Conservation (phyloP, 1,140 invertebrate genomes). For the Prorops nasuta region DNA sequence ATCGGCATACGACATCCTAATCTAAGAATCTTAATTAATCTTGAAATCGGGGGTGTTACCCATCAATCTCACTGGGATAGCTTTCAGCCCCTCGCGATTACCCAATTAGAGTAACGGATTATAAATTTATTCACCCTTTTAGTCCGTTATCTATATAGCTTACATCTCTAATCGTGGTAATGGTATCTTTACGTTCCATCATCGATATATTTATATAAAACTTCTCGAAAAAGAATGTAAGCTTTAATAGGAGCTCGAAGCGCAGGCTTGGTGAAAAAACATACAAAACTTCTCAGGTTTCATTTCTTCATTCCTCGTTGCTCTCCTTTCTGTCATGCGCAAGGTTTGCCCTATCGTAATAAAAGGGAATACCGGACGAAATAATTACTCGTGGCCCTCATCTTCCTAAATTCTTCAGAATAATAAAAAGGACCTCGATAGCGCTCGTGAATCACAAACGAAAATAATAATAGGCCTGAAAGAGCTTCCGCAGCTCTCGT, state of each 20-base stretch:
- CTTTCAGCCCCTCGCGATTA: background rate
- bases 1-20: constrained; percentile 31
- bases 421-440: constrained; percentile 14
- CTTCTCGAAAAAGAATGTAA: background rate
- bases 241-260: background rate
- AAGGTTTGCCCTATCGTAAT: too few relatives aligned
- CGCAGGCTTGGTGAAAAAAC: background rate
- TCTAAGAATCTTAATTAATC: constrained; percentile 38
- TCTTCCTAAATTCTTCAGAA: constrained; percentile 35
- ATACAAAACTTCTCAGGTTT: constrained; percentile 13
- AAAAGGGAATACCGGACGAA: constrained; percentile 30
- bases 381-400: constrained; percentile 39
- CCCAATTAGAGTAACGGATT: background rate
- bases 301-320: constrained; percentile 2
- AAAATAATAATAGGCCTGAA: constrained; percentile 42
- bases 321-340: background rate
- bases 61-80: background rate
- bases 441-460: constrained; percentile 16
- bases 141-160: too few relatives aligned
- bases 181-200: background rate
- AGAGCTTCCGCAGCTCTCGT: constrained; percentile 43
- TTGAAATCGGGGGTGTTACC: constrained; percentile 11
- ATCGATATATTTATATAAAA: background rate
- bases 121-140: background rate
- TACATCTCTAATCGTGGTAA: too few relatives aligned